phyloP scores from a whole-genome alignment of 2,797 vertebrate species.

The Rhincodon typus region DNA sequence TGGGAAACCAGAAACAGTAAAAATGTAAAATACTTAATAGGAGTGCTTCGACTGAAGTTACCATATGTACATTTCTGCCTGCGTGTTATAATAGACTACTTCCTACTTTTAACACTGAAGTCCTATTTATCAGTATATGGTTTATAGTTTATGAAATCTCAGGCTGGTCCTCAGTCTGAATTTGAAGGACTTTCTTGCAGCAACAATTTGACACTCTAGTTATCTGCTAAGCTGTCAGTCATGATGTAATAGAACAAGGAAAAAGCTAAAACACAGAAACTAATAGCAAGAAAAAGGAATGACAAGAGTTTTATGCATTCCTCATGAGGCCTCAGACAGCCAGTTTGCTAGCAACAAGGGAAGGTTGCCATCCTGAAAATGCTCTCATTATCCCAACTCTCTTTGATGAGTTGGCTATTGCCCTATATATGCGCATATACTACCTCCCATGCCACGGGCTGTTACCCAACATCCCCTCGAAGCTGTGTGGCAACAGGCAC shows the following conservation, averaged over 20 bases:
- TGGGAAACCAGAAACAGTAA: conserved; percentile 1
- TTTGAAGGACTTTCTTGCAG: conserved; percentile 50
- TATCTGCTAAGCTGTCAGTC: conserved; percentile 66
- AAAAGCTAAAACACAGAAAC: conserved; percentile 39
- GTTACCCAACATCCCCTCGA: no score
- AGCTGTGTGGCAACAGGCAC: no score
- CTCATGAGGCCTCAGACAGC: conserved; percentile 78
- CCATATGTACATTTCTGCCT: conserved; percentile 22
- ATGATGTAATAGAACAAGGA: conserved; percentile 68
- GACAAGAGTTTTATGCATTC: conserved; percentile 60
- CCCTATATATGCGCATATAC: no score
- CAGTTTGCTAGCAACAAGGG: conserved; percentile 94
- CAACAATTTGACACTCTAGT: conserved; percentile 61
- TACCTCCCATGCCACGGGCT: no score
- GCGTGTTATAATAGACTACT: conserved; percentile 8
- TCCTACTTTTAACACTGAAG: conserved; percentile 14
- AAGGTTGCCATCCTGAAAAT: conserved; percentile 59
- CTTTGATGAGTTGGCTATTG: no score
- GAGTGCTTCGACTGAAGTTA: conserved; percentile 27
- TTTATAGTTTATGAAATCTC: conserved; percentile 20
- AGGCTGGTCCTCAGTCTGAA: neutral
- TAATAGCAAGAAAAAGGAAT: conserved; percentile 49
- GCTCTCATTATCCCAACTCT: no score
- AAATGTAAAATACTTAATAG: conserved; percentile 26
- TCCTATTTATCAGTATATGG: conserved; percentile 20